Evolutionary conservation across 2,888 invertebrate genomes (phyloP), one percentile per base, ranked within the genome.

Genomic region (Drosophila nr. perissopoda): DNA sequence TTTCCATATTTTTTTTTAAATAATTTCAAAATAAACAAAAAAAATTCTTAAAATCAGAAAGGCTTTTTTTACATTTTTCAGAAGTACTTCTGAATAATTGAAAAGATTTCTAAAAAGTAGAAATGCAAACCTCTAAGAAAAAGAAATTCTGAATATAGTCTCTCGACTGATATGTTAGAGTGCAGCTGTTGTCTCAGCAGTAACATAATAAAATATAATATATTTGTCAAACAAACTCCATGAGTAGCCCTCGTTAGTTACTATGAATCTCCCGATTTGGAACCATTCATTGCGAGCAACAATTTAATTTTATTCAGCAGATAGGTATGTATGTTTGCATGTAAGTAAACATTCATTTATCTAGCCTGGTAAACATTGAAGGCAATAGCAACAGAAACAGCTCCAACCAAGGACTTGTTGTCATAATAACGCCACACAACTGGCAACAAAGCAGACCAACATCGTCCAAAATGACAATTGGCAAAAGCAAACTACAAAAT

Each of bases 391-490:
- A 27, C 18, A 49, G 49, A 56, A 38, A n/a, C 18, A 38, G 40
- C 16, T 34, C 4, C 48, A 46, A n/a, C 38, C 61, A 75, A 79
- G 76, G 76, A 79, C 79, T 79, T 75, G 64, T 74, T 74, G 75
- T 79, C 75, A 70, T 75, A 68, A 79, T 75, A 79, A 62, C 61
- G 76, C 76, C 71, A 63, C 49, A 54, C 34, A 68, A 72, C 67
- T 65, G 62, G 29, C 62, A 74, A 67, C 52, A 33, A 57, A 40
- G 40, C 34, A 33, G 33, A 33, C 62, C 25, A 58, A 64, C 64
- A 16, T 42, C 57, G 40, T 42, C 31, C 11, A 57, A 72, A 65
- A 58, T 61, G 49, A 61, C 65, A 73, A 74, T 40, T 61, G 73
- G 29, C 53, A 57, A 40, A 29, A 42, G 58, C 58, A 59, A 70